Evolutionary conservation across 2,888 invertebrate species (phyloP), one percentile per base, ranked within the genome.

Genomic region (Lepidocyrtoides sp.): DNA sequence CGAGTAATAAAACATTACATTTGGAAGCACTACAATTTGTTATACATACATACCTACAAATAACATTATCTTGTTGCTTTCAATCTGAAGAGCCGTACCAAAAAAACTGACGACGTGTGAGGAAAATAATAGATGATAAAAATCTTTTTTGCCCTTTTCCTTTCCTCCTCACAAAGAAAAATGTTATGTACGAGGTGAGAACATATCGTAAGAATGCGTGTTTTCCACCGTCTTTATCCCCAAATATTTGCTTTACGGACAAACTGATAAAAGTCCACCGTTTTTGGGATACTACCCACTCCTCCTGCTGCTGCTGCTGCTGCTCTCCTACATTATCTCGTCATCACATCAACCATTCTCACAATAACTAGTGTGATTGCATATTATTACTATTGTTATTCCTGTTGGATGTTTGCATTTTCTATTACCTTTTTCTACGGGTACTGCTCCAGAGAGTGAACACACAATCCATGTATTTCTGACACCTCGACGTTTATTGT

Each of bases 331-430:
- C 63, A n/a, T 17, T 20, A 72, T 41, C 32, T 14, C 51, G 51
- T 63, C 14, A 17, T 2, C 63, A 41, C 41, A 41, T n/a, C 29
- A 14, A 29, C 29, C 4, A 63, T 63, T 14, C 0, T n/a, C 36
- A 36, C 44, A 2, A 7, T 0, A 10, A n/a, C 63, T 60, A 66
- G 84, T 54, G 84, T 84, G 84, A 84, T 84, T 84, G 54, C 29
- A 51, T 14, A 84, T 84, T 81, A 63, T 63, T 63, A 48, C 7
- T 36, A 36, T 36, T 66, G 29, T 51, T n/a, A 26, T 8, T 75
- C 48, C n/a, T 75, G 51, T 75, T 23, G 51, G n/a, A 75, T 51
- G 51, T 26, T 75, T 75, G 44, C 44, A 75, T 48, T 48, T 75
- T 75, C 26, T 51, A 44, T 72, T 84, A 69, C 84, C 63, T 14